phyloP scores from a whole-genome alignment of 2,797 vertebrate species.

The Lagodon rhomboides region DNA sequence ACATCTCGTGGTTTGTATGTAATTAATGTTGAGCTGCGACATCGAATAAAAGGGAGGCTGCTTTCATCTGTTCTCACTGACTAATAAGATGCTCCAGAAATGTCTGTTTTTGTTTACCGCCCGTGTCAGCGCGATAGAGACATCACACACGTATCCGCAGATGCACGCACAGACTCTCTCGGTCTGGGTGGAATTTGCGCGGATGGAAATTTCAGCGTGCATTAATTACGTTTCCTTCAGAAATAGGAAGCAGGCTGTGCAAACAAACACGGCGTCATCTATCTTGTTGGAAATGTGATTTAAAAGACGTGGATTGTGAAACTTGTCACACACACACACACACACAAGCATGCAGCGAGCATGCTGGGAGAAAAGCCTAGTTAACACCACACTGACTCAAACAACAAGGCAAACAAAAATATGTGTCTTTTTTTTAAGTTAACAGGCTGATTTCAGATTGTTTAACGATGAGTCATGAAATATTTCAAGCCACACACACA shows the following conservation, averaged over 20 bases:
- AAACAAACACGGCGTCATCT: constrained; percentile 8
- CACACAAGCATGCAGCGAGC: not conserved
- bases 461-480: constrained; percentile 6
- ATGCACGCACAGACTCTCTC: not conserved
- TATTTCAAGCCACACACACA: not conserved
- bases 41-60: constrained; percentile 44
- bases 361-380: not conserved
- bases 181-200: not conserved
- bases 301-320: constrained; percentile 22
- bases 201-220: constrained; percentile 28
- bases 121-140: constrained; percentile 45
- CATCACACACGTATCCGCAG: constrained; percentile 19
- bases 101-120: constrained; percentile 65
- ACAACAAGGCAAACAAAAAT: constrained; percentile 2
- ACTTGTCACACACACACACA: not conserved
- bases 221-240: constrained; percentile 3
- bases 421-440: not conserved
- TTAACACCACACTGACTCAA: not conserved
- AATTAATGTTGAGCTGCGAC: constrained; percentile 55
- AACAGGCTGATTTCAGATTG: constrained; percentile 7
- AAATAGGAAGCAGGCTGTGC: not conserved
- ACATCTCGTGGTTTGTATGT: constrained; percentile 41
- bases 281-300: constrained; percentile 24
- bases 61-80: constrained; percentile 64
- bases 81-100: constrained; percentile 66